These are phyloP conservation scores for Burhinus bistriatus DNA, from an alignment of 2,113 vertebrate species.

Conservation along the genomic window DNA sequence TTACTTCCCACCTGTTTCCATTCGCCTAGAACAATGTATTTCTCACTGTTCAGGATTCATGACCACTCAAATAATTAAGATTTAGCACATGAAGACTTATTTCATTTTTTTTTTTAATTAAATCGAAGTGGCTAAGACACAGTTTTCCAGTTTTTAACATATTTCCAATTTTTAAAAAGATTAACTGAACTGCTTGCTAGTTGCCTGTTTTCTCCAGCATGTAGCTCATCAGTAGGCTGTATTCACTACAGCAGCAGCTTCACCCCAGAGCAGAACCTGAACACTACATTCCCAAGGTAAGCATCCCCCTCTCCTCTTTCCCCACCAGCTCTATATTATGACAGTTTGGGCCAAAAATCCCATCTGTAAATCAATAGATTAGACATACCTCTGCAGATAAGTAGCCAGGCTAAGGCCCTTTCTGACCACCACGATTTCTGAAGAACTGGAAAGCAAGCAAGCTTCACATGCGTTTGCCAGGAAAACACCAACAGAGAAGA, in stretches of 20 bases:
- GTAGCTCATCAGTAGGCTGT: neutral
- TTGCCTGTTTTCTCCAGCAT: no score
- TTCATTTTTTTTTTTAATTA: neutral
- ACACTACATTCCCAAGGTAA: neutral
- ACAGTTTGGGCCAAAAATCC: neutral
- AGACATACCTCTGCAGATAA: neutral
- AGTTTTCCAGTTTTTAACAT: neutral
- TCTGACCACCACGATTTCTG: neutral
- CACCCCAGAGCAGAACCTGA: neutral
- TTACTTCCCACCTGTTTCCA: neutral
- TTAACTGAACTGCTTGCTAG: neutral
- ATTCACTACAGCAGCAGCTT: neutral
- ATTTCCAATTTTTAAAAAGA: neutral
- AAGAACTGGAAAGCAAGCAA: neutral
- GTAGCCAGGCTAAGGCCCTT: neutral
- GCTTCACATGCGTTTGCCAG: neutral
- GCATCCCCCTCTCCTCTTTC: neutral
- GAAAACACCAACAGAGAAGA: neutral
- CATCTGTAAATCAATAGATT: neutral
- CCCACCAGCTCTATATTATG: neutral
- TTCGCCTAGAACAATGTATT: rapidly evolving
- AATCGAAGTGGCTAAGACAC: neutral
- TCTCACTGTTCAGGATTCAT: neutral
- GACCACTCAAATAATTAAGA: neutral
- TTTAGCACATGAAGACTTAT: neutral